Evolutionary conservation across 1,140 invertebrate species (phyloP).

Genomic region (Trinorchestia longiramus): DNA sequence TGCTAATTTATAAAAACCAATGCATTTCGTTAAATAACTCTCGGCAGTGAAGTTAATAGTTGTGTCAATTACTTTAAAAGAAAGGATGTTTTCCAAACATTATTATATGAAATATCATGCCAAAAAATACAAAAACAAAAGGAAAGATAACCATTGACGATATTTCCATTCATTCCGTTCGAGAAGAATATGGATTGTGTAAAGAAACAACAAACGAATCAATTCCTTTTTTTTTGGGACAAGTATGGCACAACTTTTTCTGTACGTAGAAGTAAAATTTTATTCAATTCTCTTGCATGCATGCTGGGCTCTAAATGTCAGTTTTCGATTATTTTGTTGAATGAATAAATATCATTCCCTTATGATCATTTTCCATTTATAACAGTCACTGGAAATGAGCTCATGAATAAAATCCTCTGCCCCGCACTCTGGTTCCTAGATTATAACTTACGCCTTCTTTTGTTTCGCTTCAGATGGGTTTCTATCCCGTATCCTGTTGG

Average conservation of each 20-base stretch:
- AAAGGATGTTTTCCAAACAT: background rate
- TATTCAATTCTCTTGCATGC: background rate
- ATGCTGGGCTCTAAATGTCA: background rate
- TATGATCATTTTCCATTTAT: background rate
- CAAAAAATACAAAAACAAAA: background rate
- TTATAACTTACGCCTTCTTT: conserved; percentile 34
- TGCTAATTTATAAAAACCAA: background rate
- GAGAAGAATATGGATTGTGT: background rate
- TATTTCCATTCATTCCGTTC: background rate
- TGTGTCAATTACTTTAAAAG: background rate
- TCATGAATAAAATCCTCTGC: background rate
- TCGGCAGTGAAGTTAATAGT: background rate
- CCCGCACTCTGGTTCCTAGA: background rate
- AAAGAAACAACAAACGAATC: background rate
- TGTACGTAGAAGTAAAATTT: background rate
- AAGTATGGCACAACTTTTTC: background rate
- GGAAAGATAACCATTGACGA: background rate
- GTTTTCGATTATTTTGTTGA: background rate
- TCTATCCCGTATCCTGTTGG: conserved; percentile 38
- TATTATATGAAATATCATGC: background rate
- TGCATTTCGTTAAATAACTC: background rate
- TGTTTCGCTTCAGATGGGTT: conserved; percentile 51
- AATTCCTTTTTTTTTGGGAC: background rate
- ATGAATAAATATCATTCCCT: background rate
- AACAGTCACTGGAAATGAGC: background rate